These are phyloP conservation scores for Leptinotarsa undecemlineata DNA, from an alignment of 1,140 invertebrate species.

Conservation along the genomic window DNA sequence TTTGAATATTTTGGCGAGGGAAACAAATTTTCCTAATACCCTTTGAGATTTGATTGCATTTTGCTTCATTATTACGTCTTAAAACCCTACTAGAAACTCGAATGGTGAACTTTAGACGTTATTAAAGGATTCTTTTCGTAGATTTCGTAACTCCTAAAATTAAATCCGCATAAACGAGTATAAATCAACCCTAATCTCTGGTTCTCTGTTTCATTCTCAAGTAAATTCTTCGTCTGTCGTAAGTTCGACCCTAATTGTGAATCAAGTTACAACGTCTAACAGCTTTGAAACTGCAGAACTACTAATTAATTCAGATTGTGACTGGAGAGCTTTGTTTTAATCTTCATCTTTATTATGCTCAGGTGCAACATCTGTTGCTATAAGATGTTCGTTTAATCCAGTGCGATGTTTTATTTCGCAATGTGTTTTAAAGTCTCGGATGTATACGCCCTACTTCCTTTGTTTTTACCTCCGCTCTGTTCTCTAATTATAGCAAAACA, in stretches of 20 bases:
- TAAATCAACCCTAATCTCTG: conserved; percentile 37
- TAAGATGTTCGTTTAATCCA: conserved; percentile 33
- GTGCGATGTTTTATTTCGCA: conserved; percentile 29
- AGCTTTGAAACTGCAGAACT: conserved; percentile 37
- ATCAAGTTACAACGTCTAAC: conserved; percentile 36
- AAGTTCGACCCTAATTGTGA: conserved; percentile 35
- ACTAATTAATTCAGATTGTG: conserved; percentile 40
- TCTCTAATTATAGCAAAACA: conserved; percentile 13
- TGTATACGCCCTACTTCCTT: conserved; percentile 9
- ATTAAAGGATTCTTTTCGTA: conserved; percentile 13
- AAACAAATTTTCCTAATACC: no score
- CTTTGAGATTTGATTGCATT: no score
- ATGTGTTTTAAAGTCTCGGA: background rate
- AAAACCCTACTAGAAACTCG: no score
- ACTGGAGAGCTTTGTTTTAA: conserved; percentile 34
- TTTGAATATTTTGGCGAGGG: no score
- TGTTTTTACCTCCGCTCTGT: background rate
- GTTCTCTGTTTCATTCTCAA: conserved; percentile 30
- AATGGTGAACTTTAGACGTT: no score
- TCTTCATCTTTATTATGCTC: conserved; percentile 34
- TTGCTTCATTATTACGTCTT: no score
- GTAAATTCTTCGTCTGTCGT: conserved; percentile 21
- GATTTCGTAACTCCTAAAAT: conserved; percentile 44
- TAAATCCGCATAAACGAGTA: conserved; percentile 35
- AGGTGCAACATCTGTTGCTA: conserved; percentile 36